Evolutionary conservation across 2,888 invertebrate species (phyloP), one percentile per base, ranked within the genome.

Genomic region (Polylopha cassiicola): DNA sequence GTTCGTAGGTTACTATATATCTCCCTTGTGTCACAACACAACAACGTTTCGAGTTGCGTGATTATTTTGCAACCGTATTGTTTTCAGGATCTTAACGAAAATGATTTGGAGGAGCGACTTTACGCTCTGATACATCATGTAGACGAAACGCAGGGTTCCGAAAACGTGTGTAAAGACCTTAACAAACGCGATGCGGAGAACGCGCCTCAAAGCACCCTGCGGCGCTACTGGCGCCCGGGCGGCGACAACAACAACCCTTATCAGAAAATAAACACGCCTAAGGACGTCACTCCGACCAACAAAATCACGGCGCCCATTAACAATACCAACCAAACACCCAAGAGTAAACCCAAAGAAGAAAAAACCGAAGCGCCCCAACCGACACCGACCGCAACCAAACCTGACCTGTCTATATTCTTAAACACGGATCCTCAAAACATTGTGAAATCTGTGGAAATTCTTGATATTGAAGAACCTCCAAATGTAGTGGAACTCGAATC

Each of bases 71-170:
- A 64, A 68, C 64, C 50, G 31, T 47, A 48, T 55, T 31, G 53
- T 55, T 79, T 81, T 55, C 64, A 86, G 86, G 85, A 82, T 69
- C 74, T 76, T 74, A 77, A 73, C 66, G 84, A 85, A 58, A 70
- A 80, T 75, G 86, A 86, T 51, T 60, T 80, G 69, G 82, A 85
- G 55, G 79, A 77, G 53, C 73, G 71, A 62, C 66, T 85, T 50
- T 84, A 85, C 74, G 76, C 85, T 64, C 76, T 80, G 73, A 55
- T 84, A 53, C 79, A 85, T 60, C 72, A 84, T 73, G 77, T 72
- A 46, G 80, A 84, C 55, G 69, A 73, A 49, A 70, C 77, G 28
- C 74, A 75, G 55, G 57, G 55, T 50, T 68, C 73, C 56, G 53
- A 65, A 46, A 64, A 48, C 48, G 53, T 58, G 5, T 53, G 43